phyloP scores from a whole-genome alignment of 2,888 invertebrate genomes.

The Thelaira solivaga region DNA sequence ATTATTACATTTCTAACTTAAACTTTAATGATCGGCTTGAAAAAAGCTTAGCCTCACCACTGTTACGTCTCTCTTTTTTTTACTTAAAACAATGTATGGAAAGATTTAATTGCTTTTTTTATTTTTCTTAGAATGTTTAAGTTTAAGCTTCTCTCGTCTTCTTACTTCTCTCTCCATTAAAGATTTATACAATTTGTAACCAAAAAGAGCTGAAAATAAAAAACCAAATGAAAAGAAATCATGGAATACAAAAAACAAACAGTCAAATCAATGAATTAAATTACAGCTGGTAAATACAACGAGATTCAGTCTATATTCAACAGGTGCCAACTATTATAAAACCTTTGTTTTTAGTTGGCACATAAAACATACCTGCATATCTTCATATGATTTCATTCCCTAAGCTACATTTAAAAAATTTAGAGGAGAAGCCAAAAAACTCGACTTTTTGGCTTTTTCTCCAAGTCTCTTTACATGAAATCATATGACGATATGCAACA shows the following conservation, averaged over 20 bases:
- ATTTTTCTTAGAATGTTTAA: conserved; percentile 88
- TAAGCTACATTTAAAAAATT: no score
- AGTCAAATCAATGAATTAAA: not conserved
- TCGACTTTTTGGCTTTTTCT: no score
- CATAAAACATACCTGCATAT: no score
- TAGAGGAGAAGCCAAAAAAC: no score
- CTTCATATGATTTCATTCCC: no score
- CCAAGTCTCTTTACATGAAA: no score
- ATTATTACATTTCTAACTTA: conserved; percentile 27
- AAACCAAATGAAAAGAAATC: conserved; percentile 3
- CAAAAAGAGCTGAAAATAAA: conserved; percentile 87
- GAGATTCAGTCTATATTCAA: no score
- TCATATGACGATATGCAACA: no score
- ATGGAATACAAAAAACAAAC: not conserved
- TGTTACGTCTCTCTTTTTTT: not conserved
- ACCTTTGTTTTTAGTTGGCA: no score
- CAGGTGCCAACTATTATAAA: no score
- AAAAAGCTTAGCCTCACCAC: conserved; percentile 7
- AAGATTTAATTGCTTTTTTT: conserved; percentile 77
- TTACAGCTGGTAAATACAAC: not conserved
- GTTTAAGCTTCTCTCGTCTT: conserved; percentile 88
- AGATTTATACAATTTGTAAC: conserved; percentile 89
- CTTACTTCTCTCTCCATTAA: conserved; percentile 86
- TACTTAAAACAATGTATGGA: not conserved
- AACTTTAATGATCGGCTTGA: conserved; percentile 21